Conservation (phyloP, 1,140 invertebrate species). For the Hesperophylax magnus region DNA sequence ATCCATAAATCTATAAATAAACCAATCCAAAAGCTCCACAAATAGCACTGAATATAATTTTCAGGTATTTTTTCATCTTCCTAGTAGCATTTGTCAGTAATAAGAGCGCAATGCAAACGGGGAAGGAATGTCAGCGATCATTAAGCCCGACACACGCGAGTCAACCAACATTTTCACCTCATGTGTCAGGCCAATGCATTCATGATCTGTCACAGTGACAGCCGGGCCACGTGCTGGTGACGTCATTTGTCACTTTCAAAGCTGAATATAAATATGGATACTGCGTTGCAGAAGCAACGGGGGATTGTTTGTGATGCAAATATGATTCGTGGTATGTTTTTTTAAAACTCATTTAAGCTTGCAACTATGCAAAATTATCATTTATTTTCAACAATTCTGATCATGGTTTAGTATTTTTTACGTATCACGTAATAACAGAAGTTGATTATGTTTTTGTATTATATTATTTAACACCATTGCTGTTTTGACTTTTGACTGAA, state of each 20-base stretch:
- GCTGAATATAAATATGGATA: slow-evolving; percentile 8
- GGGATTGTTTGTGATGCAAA: background rate
- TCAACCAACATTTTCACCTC: slow-evolving; percentile 50
- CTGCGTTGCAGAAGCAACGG: background rate
- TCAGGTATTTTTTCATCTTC: background rate
- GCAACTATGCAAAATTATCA: too few relatives aligned
- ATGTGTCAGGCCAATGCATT: slow-evolving; percentile 49
- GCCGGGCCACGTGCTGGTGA: slow-evolving; percentile 27
- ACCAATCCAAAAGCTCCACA: too few relatives aligned
- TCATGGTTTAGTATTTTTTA: too few relatives aligned
- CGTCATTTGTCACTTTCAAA: slow-evolving; percentile 12
- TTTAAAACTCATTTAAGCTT: too few relatives aligned
- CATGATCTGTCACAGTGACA: slow-evolving; percentile 46
- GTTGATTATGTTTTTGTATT: too few relatives aligned
- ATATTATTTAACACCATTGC: too few relatives aligned
- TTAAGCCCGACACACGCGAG: slow-evolving; percentile 12
- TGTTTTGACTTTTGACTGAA: too few relatives aligned
- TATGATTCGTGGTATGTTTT: too few relatives aligned
- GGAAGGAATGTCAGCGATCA: slow-evolving; percentile 10
- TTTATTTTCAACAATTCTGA: too few relatives aligned
- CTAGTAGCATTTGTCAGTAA: slow-evolving; percentile 36
- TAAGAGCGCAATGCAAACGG: slow-evolving; percentile 7
- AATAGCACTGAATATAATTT: background rate
- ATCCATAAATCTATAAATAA: too few relatives aligned
- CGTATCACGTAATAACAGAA: too few relatives aligned